phyloP scores from a whole-genome alignment of 1,140 invertebrate genomes.

The Psix sp. region DNA sequence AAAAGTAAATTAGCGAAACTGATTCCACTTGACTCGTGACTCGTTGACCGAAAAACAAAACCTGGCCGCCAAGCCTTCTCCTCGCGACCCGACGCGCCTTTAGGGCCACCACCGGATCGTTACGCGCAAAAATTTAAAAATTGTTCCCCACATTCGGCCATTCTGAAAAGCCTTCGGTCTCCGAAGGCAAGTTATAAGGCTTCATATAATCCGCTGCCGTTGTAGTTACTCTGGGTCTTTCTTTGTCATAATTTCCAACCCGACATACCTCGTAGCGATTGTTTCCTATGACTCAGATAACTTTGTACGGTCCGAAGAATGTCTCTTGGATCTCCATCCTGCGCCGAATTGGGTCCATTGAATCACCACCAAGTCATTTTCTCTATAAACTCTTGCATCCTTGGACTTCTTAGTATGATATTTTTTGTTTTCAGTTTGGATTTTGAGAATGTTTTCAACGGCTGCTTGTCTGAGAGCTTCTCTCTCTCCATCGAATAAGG shows the following conservation, averaged over 20 bases:
- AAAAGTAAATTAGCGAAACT: too few relatives aligned
- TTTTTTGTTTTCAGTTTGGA: constrained; percentile 48
- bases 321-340: constrained; percentile 66
- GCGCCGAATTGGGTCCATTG: constrained; percentile 9
- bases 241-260: not conserved
- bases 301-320: constrained; percentile 69
- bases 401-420: constrained; percentile 51
- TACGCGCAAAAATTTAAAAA: too few relatives aligned
- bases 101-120: too few relatives aligned
- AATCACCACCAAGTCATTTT: constrained; percentile 15
- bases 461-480: not conserved
- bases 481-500: constrained; percentile 18
- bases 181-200: not conserved
- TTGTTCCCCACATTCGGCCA: constrained; percentile 7
- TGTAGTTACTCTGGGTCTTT: not conserved
- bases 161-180: constrained; percentile 5
- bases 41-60: too few relatives aligned
- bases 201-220: constrained; percentile 7
- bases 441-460: constrained; percentile 17
- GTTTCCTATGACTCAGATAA: constrained; percentile 43
- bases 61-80: too few relatives aligned
- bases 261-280: constrained; percentile 43
- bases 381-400: constrained; percentile 32
- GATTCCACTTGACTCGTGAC: too few relatives aligned
- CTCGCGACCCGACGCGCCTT: too few relatives aligned